Evolutionary conservation across 2,888 invertebrate species (phyloP).

Genomic region (Eucera pruinosa): DNA sequence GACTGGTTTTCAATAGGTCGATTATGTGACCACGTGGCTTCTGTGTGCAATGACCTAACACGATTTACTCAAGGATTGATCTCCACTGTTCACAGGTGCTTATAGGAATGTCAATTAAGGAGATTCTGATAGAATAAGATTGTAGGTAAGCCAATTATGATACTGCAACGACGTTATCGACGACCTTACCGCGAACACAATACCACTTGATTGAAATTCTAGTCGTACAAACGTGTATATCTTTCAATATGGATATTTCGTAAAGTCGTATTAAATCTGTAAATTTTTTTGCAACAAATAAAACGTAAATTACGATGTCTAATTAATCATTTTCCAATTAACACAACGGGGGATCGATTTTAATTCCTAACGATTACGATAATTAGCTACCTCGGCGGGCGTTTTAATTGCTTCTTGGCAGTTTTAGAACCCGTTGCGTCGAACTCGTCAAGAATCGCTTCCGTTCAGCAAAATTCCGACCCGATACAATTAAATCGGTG

Average conservation of each 20-base stretch:
- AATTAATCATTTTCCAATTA: no score
- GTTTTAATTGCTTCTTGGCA: no score
- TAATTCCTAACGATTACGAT: no score
- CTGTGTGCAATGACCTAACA: conserved; percentile 8
- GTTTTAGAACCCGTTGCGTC: no score
- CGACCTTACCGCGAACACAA: neutral
- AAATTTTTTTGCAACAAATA: no score
- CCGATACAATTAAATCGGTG: no score
- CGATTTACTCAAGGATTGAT: conserved; percentile 26
- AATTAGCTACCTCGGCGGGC: no score
- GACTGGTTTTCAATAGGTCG: neutral
- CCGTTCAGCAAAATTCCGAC: no score
- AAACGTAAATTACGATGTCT: no score
- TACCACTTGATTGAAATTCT: neutral
- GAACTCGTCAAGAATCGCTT: no score
- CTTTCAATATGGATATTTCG: neutral
- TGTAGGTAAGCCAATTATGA: conserved; percentile 2
- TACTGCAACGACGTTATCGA: neutral
- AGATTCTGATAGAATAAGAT: neutral
- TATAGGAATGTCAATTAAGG: conserved; percentile 29
- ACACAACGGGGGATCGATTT: no score
- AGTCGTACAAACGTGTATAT: neutral
- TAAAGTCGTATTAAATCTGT: no score
- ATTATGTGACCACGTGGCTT: neutral
- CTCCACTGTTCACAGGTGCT: conserved; percentile 3